Evolutionary conservation across 1,140 invertebrate species (phyloP), one percentile per base, ranked within the genome.

Genomic region (Galleria mellonella): DNA sequence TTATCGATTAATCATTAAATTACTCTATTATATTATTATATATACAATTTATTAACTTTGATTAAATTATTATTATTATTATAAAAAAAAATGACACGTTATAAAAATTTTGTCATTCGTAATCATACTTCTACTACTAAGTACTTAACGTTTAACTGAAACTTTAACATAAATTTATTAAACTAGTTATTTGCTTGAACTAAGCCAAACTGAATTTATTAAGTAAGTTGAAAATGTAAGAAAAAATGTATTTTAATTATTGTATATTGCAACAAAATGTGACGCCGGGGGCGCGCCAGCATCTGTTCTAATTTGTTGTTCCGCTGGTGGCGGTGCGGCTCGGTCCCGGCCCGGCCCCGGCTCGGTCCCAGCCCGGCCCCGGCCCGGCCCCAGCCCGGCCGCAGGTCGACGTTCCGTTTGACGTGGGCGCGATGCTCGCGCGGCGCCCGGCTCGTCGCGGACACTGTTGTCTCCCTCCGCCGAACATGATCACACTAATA

Each of bases 1-100:
- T 87, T 86, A 87, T 77, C 70, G 71, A 83, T 86, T 86, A 87
- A 87, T 86, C 83, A 84, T 87, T 87, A 84, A 86, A 87, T 84
- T 87, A 87, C 72, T 86, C 83, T 86, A 87, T 84, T 86, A 85
- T 82, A 84, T 84, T 78, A 84, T 83, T 82, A 84, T 81, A 81
- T 75, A 84, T 87, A 86, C 81, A 84, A 83, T 85, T 86, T 86
- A 86, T 86, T 86, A 86, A 78, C 73, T 86, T 86, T 87, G 73
- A 86, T 86, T 83, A 82, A 81, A 86, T 86, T 78, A 86, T 87
- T 85, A 85, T 84, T 77, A 81, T 78, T 77, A 85, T 83, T 78
- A 77, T 72, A 15, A 15, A 74, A 81, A 23, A 23, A 23, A 79
- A 82, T 83, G 78, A 83, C 77, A 78, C 75, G 77, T 82, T 81